Evolutionary conservation across 2,888 invertebrate genomes (phyloP).

Genomic region (Nymphalis urticae): DNA sequence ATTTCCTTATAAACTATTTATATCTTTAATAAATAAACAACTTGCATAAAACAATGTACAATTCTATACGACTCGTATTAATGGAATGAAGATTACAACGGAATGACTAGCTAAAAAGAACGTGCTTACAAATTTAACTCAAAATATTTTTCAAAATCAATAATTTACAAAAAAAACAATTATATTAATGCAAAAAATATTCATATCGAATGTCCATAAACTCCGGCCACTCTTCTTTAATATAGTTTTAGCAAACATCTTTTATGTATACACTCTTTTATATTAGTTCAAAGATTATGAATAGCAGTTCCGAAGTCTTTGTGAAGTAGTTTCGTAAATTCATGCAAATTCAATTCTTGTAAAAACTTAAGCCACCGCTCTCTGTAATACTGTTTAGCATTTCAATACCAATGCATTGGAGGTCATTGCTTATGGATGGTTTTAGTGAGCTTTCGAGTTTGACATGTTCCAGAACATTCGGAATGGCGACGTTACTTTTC

Average conservation of each 20-base stretch:
- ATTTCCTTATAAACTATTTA: too few relatives aligned
- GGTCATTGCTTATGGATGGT: constrained; percentile 38
- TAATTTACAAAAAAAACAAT: too few relatives aligned
- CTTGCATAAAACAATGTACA: too few relatives aligned
- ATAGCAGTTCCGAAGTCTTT: constrained; percentile 8
- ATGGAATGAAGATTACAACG: too few relatives aligned
- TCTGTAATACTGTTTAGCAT: constrained; percentile 31
- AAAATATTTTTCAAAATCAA: too few relatives aligned
- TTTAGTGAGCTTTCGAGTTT: constrained; percentile 20
- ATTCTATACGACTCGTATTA: too few relatives aligned
- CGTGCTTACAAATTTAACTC: too few relatives aligned
- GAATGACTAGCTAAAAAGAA: too few relatives aligned
- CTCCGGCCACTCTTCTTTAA: background rate
- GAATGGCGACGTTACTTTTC: background rate
- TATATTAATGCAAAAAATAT: too few relatives aligned
- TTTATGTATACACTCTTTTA: constrained; percentile 3
- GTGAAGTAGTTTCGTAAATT: constrained; percentile 20
- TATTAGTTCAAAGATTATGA: constrained; percentile 18
- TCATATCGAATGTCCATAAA: too few relatives aligned
- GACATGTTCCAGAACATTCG: constrained; percentile 4
- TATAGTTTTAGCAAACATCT: background rate
- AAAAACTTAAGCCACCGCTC: constrained; percentile 32
- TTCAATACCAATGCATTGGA: constrained; percentile 33
- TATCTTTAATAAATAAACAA: too few relatives aligned
- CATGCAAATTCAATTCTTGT: constrained; percentile 31